Evolutionary conservation across 2,113 vertebrate species (phyloP).

Genomic region (Notothenia coriiceps): DNA sequence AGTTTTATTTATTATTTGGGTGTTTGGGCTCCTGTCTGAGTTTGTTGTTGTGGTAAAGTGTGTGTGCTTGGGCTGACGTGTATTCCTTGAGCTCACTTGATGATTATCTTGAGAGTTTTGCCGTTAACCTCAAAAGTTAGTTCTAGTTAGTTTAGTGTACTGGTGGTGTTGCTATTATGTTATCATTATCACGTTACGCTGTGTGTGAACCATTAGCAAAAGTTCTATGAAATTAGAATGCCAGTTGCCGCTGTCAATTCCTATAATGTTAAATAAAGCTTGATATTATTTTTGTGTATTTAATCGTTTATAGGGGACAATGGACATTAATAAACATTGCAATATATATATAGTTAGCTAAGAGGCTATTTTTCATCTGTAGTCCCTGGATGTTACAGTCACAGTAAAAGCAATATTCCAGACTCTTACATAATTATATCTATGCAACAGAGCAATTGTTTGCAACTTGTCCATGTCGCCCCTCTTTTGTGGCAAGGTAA

Average conservation of each 20-base stretch:
- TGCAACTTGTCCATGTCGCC: too few species aligned
- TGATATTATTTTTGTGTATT: too few species aligned
- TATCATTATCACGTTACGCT: constrained; percentile 29
- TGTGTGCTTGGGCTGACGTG: neutral
- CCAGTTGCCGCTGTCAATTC: constrained; percentile 9
- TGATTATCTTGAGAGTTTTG: constrained; percentile 37
- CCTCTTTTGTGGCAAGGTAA: neutral
- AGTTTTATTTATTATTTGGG: constrained; percentile 16
- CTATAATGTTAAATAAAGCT: too few species aligned
- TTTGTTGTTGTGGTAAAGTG: constrained; percentile 24
- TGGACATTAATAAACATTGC: too few species aligned
- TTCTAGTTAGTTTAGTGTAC: constrained; percentile 39
- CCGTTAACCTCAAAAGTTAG: constrained; percentile 44
- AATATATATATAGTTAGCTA: too few species aligned
- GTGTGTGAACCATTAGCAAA: constrained; percentile 32
- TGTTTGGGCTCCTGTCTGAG: neutral
- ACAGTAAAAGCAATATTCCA: neutral
- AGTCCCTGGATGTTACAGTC: too few species aligned
- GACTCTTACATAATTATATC: neutral
- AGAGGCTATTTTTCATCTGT: too few species aligned
- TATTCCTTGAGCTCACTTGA: constrained; percentile 1
- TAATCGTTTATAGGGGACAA: too few species aligned
- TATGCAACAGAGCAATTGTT: neutral
- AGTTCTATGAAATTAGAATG: constrained; percentile 20
- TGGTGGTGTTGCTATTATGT: constrained; percentile 2